Base-by-base conservation (phyloP, 2,888 invertebrate species). In the Noctua fimbriata region DNA sequence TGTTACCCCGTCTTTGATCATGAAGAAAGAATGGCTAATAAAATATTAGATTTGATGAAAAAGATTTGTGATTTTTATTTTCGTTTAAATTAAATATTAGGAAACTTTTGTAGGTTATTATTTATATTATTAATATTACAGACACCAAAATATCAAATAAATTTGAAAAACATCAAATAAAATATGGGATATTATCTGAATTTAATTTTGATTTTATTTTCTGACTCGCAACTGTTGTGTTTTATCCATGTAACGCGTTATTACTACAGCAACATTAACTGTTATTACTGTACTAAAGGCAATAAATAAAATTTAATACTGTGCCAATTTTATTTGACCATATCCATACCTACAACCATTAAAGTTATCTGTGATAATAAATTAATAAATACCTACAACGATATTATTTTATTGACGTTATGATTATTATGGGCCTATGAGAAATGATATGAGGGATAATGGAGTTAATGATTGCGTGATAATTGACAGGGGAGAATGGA, bases 11-110 rank as follows among this genome's bases (percentile, higher is more conserved):
- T 0, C 7, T 18, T 78, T 78, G 18, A 18, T 16, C 10, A 55
- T n/a, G 5, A 44, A 36, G 1, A 4, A n/a, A 66, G 7, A 78
- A 32, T 24, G 5, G 32, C 4, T n/a, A 5, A 0, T 12, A 44
- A 66, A 76, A 32, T 28, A 75, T 41, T 4, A 18, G 28, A 44
- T 75, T 63, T 36, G 18, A n/a, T 60, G n/a, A 49, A 41, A 69
- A 65, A 36, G 4, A 36, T 36, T 32, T 10, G 21, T 0, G 1
- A 12, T 47, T n/a, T 65, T 73, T n/a, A 32, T 47, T 16, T 65
- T 73, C 24, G 32, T 12, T 63, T 7, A 3, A 28, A 32, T n/a
- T 4, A 2, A 28, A 47, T 32, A 24, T 63, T 10, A 14, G 7
- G n/a, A 18, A 47, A 18, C 12, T n/a, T 44, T 60, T 72, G 36